Percentiles rank a stretch among this genome's conserved stretches.
phyloP scores from a whole-genome alignment of 2,888 invertebrate genomes.

The Cantharis rufa region DNA sequence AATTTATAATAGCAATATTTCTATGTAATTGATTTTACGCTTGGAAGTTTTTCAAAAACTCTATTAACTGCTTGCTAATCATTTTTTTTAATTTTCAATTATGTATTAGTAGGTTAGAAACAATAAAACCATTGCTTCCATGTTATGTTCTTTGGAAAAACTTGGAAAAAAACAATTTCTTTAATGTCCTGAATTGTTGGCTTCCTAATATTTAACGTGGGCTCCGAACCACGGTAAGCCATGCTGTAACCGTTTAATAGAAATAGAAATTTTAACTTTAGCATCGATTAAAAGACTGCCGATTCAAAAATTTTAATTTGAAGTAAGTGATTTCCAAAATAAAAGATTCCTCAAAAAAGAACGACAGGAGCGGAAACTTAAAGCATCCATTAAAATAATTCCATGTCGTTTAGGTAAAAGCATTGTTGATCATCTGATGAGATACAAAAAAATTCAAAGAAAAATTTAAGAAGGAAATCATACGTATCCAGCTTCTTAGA shows the following conservation, averaged over 20 bases:
- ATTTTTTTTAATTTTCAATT: background rate
- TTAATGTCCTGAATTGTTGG: no score
- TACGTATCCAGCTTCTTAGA: background rate
- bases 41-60: background rate
- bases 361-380: constrained; percentile 13
- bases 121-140: background rate
- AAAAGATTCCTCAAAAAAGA: background rate
- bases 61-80: background rate
- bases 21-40: background rate
- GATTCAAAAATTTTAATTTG: background rate
- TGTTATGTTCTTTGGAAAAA: no score
- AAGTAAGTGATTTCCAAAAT: background rate
- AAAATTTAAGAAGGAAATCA: background rate
- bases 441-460: background rate
- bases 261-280: background rate
- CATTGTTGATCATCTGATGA: background rate
- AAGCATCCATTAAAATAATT: constrained; percentile 20
- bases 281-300: background rate
- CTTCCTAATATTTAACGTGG: background rate
- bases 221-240: background rate
- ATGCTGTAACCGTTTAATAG: no score
- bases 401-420: constrained; percentile 5
- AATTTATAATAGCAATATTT: background rate
- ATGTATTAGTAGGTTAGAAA: background rate
- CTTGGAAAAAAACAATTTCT: no score